phyloP scores from a whole-genome alignment of 2,797 vertebrate genomes.

The Nasua narica region DNA sequence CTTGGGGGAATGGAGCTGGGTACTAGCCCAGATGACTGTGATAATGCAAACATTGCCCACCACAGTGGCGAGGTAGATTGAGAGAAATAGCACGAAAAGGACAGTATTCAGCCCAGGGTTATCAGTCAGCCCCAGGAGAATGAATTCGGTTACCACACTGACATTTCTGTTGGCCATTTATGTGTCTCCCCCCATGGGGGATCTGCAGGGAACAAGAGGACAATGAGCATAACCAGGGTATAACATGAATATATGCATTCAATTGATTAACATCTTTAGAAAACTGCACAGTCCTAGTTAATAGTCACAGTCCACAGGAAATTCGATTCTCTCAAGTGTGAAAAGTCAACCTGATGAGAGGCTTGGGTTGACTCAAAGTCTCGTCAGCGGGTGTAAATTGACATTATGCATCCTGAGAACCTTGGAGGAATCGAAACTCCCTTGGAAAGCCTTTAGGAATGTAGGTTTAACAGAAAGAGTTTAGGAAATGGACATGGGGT shows the following conservation, averaged over 20 bases:
- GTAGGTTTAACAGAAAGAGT: background rate
- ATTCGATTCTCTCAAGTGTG: background rate
- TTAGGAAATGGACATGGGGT: background rate
- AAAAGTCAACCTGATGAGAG: background rate
- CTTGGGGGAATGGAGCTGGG: constrained; percentile 63
- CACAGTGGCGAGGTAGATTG: constrained; percentile 57
- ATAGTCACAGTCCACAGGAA: background rate
- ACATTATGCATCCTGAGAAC: background rate
- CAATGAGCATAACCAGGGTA: background rate
- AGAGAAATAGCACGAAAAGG: constrained; percentile 42
- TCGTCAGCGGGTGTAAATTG: background rate
- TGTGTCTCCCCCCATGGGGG: background rate
- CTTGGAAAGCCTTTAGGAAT: background rate
- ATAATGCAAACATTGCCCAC: constrained; percentile 49
- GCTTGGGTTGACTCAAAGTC: background rate
- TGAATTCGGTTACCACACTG: constrained; percentile 50
- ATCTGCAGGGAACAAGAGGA: background rate
- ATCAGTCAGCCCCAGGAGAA: constrained; percentile 60
- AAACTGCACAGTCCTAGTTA: background rate
- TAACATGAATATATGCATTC: background rate
- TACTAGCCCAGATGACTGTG: background rate
- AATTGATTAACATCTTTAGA: background rate
- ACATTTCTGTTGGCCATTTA: constrained; percentile 52
- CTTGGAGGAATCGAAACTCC: background rate
- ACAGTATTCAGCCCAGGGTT: background rate